phyloP scores from a whole-genome alignment of 2,113 vertebrate species.

The Arizona elegans region DNA sequence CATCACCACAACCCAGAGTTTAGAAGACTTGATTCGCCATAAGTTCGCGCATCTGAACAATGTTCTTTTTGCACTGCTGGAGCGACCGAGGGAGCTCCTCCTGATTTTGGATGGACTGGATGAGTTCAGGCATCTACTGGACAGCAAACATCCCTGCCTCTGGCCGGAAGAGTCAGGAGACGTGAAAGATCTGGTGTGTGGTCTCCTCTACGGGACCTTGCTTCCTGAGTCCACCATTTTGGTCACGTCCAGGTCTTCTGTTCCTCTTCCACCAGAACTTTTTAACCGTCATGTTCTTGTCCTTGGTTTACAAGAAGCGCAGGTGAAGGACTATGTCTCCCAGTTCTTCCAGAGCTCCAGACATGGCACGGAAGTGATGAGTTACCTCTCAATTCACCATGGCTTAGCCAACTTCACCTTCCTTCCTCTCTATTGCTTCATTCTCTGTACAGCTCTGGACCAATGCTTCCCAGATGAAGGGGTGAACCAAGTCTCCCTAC shows the following conservation, averaged over 20 bases:
- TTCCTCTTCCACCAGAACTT: slow-evolving; percentile 49
- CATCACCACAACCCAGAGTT: slow-evolving; percentile 44
- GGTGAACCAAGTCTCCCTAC: slow-evolving; percentile 37
- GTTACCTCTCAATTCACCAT: slow-evolving; percentile 62
- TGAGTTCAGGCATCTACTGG: slow-evolving; percentile 61
- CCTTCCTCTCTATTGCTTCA: slow-evolving; percentile 72
- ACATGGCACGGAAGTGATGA: slow-evolving; percentile 53
- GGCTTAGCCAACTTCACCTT: slow-evolving; percentile 66
- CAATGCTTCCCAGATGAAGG: slow-evolving; percentile 47
- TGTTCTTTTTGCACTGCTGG: slow-evolving; percentile 47
- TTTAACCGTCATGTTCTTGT: slow-evolving; percentile 67
- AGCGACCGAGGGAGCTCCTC: slow-evolving; percentile 42
- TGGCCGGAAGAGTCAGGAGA: slow-evolving; percentile 26
- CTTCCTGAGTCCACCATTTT: slow-evolving; percentile 61
- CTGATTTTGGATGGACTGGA: slow-evolving; percentile 69
- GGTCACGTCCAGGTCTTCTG: slow-evolving; percentile 62
- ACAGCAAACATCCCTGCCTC: slow-evolving; percentile 39
- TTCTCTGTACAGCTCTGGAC: slow-evolving; percentile 65
- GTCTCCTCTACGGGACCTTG: slow-evolving; percentile 62
- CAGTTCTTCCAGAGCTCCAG: slow-evolving; percentile 62
- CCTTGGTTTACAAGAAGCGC: slow-evolving; percentile 66
- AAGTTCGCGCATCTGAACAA: slow-evolving; percentile 55
- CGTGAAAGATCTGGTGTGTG: slow-evolving; percentile 59
- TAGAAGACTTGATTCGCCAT: slow-evolving; percentile 55
- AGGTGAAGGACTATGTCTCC: slow-evolving; percentile 63